These are phyloP conservation scores for Anas bahamensis DNA, from an alignment of 2,797 vertebrate species.

Conservation along the genomic window DNA sequence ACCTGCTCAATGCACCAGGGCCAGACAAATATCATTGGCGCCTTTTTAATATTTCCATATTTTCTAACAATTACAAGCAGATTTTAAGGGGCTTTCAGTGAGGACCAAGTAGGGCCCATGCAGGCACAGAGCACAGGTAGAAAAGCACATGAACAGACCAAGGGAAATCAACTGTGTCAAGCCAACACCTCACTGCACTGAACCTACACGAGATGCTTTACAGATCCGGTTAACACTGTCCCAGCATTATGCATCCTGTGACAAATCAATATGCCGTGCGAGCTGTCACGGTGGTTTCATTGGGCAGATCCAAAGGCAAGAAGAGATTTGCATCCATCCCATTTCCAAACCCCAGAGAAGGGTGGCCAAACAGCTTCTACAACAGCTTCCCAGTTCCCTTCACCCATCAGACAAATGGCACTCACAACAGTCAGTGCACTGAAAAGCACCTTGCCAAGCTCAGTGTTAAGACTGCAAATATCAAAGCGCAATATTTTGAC, in stretches of 20 bases:
- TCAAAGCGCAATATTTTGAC: neutral
- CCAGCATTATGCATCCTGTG: neutral
- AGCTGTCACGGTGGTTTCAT: neutral
- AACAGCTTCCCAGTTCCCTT: neutral
- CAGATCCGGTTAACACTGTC: neutral
- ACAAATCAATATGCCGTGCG: neutral
- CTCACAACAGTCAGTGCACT: neutral
- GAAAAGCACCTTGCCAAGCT: neutral
- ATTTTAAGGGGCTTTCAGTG: constrained; percentile 11
- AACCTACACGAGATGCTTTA: neutral
- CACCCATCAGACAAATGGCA: neutral
- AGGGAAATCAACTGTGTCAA: neutral
- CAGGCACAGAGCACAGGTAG: neutral
- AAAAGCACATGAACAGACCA: neutral
- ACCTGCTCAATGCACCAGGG: constrained; percentile 34
- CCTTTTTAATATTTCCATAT: neutral
- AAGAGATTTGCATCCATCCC: neutral
- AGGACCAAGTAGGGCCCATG: neutral
- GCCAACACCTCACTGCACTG: neutral
- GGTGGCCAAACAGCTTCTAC: neutral
- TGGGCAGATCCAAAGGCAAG: neutral
- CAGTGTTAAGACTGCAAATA: neutral
- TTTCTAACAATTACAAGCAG: constrained; percentile 7
- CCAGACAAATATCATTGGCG: neutral
- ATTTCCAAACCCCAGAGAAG: neutral